Base-by-base conservation (phyloP, 2,113 vertebrate genomes). In the Xyliphius kryptos region DNA sequence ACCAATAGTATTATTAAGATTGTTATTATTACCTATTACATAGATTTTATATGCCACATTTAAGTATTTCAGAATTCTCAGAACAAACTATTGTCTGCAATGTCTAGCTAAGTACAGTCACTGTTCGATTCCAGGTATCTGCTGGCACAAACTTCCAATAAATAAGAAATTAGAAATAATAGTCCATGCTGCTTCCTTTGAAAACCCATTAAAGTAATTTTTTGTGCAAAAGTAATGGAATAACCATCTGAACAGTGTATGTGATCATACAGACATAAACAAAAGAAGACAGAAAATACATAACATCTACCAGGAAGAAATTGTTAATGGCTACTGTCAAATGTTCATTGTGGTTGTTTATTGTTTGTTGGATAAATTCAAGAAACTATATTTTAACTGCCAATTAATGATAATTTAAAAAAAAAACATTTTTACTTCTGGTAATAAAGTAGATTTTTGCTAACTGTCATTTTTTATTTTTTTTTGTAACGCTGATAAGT, bases 201-300 rank as follows among this genome's bases (percentile, higher is more conserved):
- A 72, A 71, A 66, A 21, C 77, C 51, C 72, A 78, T 82, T 79
- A 77, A 72, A 72, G 77, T 78, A 82, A 84, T 81, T 82, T 81
- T 71, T 70, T 71, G 69, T 55, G 73, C 75, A 63, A 77, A 60
- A 67, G 57, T 70, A 60, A 56, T 49, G 61, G 56, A 77, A 77
- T 52, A 67, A 70, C 52, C 71, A 21, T 64, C 22, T 17, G 65
- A 64, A 71, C 8, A 36, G 59, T 15, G 15, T 19, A 14, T 32
- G 41, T 14, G 19, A 9, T 14, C 10, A 36, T 41, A 38, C 9
- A 17, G 16, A 50, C 5, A 49, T 9, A 58, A 52, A 52, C 19
- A 50, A 57, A 57, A 66, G 9, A 16, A 32, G 47, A 20, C 48
- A 38, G 38, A 22, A 4, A 57, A 48, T 26, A 43, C 38, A 43